A percentile compares a stretch with the other conserved stretches of the same genome.
These are phyloP conservation scores for Drosophila koepferae DNA, from an alignment of 2,888 invertebrate genomes.

Conservation along the genomic window DNA sequence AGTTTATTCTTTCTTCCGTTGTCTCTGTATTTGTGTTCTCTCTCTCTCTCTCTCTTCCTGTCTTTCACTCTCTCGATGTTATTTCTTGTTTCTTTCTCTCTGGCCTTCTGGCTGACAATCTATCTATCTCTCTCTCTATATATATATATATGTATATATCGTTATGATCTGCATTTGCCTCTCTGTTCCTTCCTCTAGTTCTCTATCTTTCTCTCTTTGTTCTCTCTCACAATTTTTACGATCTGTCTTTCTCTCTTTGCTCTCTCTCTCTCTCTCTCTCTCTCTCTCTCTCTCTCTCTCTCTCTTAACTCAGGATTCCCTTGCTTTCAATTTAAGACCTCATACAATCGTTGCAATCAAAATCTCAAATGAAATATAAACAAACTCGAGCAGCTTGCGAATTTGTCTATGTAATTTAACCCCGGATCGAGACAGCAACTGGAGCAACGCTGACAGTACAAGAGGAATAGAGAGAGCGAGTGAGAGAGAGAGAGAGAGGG, in stretches of 20 bases:
- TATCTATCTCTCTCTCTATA: not conserved
- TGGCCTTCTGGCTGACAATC: not conserved
- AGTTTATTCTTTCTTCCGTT: no score
- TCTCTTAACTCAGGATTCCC: constrained; percentile 2
- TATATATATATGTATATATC: no score
- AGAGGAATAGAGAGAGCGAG: not conserved
- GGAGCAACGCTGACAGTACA: not conserved
- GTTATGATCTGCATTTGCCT: no score
- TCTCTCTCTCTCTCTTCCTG: not conserved
- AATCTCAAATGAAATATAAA: constrained; percentile 77
- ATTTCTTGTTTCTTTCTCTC: no score
- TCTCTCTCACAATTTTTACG: no score
- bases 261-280: not conserved
- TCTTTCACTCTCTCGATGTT: no score
- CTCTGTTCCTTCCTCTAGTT: not conserved
- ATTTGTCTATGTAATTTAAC: constrained; percentile 76
- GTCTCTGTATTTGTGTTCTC: no score
- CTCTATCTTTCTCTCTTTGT: not conserved
- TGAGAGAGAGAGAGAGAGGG: not conserved
- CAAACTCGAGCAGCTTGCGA: constrained; percentile 62
- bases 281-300: not conserved
- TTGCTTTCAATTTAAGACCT: constrained; percentile 17
- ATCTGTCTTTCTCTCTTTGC: not conserved
- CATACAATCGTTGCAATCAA: constrained; percentile 66
- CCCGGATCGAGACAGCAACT: constrained; percentile 44